phyloP scores from a whole-genome alignment of 2,797 vertebrate species.

The Paguma larvata region DNA sequence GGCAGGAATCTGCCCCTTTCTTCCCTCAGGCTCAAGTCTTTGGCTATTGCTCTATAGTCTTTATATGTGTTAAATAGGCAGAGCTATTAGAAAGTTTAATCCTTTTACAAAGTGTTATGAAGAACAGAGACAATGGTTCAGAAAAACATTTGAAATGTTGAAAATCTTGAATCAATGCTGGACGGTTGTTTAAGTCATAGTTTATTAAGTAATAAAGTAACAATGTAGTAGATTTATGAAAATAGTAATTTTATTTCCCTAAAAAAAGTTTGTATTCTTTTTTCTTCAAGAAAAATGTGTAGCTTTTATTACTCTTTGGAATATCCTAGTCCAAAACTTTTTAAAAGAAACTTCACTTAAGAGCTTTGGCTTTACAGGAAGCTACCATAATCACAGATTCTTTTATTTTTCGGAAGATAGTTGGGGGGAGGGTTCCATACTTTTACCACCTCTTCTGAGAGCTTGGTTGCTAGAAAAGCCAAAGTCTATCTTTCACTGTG shows the following conservation, averaged over 20 bases:
- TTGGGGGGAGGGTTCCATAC: neutral
- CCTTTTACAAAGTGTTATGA: neutral
- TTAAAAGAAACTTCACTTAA: neutral
- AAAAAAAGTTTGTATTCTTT: neutral
- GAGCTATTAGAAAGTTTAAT: neutral
- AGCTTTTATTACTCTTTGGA: neutral
- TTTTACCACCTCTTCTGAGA: slow-evolving; percentile 59
- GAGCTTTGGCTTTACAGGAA: slow-evolving; percentile 6
- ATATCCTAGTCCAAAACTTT: neutral
- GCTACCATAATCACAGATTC: neutral
- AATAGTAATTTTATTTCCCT: neutral
- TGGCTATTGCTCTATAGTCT: neutral
- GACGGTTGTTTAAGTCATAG: neutral
- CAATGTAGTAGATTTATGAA: neutral
- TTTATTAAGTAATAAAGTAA: slow-evolving; percentile 1
- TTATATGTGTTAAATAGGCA: neutral
- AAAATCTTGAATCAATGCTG: neutral
- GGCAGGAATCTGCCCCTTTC: neutral
- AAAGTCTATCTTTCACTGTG: slow-evolving; percentile 80
- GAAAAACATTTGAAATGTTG: neutral
- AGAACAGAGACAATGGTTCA: neutral
- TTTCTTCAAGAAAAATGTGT: neutral
- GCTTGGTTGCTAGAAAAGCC: slow-evolving; percentile 71
- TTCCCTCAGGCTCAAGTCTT: neutral
- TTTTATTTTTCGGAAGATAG: neutral